phyloP scores from a whole-genome alignment of 2,888 invertebrate genomes.

The Salticus scenicus region DNA sequence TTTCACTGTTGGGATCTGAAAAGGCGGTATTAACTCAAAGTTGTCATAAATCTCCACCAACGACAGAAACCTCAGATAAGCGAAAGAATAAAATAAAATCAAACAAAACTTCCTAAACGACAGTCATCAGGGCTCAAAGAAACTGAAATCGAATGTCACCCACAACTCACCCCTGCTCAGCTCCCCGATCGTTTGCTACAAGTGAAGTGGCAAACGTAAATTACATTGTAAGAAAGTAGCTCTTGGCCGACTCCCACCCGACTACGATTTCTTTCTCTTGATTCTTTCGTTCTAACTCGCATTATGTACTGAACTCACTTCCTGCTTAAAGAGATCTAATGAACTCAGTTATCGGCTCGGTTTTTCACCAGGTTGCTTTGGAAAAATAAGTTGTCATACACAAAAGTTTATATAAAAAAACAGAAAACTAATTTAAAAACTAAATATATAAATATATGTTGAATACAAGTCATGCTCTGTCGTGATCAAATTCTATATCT shows the following conservation, averaged over 20 bases:
- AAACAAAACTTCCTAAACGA: constrained; percentile 62
- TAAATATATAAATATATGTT: too few species aligned
- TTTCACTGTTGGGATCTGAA: background rate
- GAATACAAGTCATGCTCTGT: too few species aligned
- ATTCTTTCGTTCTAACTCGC: constrained; percentile 36
- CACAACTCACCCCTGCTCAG: constrained; percentile 43
- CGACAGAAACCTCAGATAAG: constrained; percentile 69
- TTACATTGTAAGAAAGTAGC: constrained; percentile 68
- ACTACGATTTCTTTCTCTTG: constrained; percentile 38
- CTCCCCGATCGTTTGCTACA: constrained; percentile 56
- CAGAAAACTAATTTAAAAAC: too few species aligned
- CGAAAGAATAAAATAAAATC: constrained; percentile 58
- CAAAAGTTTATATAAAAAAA: too few species aligned
- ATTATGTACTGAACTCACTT: constrained; percentile 56
- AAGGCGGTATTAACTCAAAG: constrained; percentile 64
- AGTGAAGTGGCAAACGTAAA: constrained; percentile 67
- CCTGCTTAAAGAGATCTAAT: constrained; percentile 59
- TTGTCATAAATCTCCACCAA: constrained; percentile 66
- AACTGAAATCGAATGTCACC: constrained; percentile 66
- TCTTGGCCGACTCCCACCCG: constrained; percentile 39
- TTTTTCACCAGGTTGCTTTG: background rate
- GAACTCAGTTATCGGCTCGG: constrained; percentile 41
- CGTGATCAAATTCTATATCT: too few species aligned
- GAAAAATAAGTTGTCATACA: background rate
- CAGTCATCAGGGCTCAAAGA: constrained; percentile 62